phyloP scores from a whole-genome alignment of 2,113 vertebrate species.

The Rhagologus leucostigma region DNA sequence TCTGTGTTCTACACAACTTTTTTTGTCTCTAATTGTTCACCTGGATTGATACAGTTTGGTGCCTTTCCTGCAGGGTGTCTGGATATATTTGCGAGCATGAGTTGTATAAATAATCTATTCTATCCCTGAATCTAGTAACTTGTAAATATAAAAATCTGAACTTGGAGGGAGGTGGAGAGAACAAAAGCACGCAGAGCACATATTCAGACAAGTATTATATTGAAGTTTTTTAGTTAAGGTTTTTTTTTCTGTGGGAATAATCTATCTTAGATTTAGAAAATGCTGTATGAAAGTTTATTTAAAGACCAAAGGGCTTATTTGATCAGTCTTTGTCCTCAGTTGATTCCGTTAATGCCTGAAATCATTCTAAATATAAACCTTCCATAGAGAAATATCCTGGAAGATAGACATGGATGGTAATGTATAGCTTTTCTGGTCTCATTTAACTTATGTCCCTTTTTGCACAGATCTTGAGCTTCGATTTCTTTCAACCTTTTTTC shows the following conservation, averaged over 20 bases:
- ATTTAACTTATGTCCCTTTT: background rate
- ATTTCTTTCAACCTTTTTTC: background rate
- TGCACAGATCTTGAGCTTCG: background rate
- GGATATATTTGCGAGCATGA: background rate
- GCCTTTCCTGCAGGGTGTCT: background rate
- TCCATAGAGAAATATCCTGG: background rate
- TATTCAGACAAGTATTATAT: background rate
- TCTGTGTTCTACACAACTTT: background rate
- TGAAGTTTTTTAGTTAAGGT: background rate
- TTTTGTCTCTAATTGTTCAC: background rate
- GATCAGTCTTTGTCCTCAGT: background rate
- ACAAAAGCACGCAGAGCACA: background rate
- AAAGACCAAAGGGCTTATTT: background rate
- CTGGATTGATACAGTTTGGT: background rate
- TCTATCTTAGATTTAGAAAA: background rate
- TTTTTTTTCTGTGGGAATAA: background rate
- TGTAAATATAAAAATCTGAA: background rate
- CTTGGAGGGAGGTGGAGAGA: background rate
- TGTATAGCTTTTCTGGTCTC: background rate
- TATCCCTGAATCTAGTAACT: background rate
- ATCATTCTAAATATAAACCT: constrained; percentile 1
- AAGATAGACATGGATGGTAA: background rate
- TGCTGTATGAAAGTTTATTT: background rate
- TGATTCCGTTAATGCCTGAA: background rate
- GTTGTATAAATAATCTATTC: background rate